These are phyloP conservation scores for Labeo rohita DNA, from an alignment of 2,113 vertebrate species.

Conservation along the genomic window DNA sequence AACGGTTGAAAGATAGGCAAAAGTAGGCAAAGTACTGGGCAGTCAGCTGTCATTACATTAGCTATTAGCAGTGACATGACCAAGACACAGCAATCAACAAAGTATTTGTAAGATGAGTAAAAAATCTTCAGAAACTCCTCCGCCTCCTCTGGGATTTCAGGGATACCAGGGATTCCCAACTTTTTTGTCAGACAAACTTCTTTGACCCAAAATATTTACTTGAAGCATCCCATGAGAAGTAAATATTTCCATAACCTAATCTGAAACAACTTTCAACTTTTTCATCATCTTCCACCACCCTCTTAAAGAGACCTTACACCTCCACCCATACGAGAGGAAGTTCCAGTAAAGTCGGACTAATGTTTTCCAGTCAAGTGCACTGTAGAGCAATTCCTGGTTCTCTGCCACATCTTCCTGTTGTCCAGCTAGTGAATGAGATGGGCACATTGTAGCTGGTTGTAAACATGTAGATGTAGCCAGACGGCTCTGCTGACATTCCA, in stretches of 20 bases:
- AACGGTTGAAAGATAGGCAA: conserved; percentile 58
- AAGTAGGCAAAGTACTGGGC: conserved; percentile 41
- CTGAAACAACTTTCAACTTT: neutral
- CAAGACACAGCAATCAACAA: neutral
- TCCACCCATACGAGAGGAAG: conserved; percentile 54
- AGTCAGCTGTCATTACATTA: neutral
- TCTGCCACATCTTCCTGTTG: conserved; percentile 69
- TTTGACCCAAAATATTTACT: conserved; percentile 1
- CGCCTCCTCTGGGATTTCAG: neutral
- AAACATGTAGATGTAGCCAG: conserved; percentile 32
- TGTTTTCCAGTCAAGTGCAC: conserved; percentile 66
- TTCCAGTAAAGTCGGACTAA: conserved; percentile 60
- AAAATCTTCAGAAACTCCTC: neutral
- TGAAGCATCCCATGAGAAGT: neutral
- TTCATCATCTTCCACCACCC: neutral
- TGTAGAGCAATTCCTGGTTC: conserved; percentile 34
- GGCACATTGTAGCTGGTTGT: conserved; percentile 11
- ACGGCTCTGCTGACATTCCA: conserved; percentile 61
- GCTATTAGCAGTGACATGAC: neutral
- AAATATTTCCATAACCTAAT: neutral
- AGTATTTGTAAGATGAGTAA: neutral
- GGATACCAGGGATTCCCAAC: neutral
- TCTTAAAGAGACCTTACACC: neutral
- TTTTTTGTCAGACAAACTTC: neutral
- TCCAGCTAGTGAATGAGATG: conserved; percentile 46